These are phyloP conservation scores for Labroides dimidiatus DNA, from an alignment of 2,797 vertebrate species.

Conservation along the genomic window DNA sequence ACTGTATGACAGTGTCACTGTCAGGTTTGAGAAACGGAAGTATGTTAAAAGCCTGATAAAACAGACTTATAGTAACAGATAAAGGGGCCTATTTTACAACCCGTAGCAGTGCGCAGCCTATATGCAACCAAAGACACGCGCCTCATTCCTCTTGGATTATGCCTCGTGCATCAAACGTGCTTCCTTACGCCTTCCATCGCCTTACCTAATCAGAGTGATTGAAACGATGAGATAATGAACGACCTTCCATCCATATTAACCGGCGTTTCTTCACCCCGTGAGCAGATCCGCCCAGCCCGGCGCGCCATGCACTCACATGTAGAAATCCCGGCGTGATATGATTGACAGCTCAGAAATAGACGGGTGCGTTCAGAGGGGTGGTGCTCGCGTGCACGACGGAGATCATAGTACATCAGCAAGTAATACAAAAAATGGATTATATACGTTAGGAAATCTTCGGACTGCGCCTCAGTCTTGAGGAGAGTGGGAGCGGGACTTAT, in stretches of 20 bases:
- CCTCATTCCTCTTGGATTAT: constrained; percentile 28
- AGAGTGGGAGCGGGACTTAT: constrained; percentile 64
- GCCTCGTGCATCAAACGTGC: constrained; percentile 37
- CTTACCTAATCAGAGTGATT: constrained; percentile 73
- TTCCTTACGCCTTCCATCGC: constrained; percentile 7
- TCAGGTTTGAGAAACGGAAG: constrained; percentile 28
- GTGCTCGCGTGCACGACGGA: constrained; percentile 58
- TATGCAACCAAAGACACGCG: constrained; percentile 30
- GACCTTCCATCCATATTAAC: constrained; percentile 78
- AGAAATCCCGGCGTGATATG: constrained; percentile 77
- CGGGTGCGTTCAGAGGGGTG: constrained; percentile 62
- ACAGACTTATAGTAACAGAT: constrained; percentile 49
- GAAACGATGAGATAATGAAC: constrained; percentile 58
- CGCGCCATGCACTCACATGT: constrained; percentile 80
- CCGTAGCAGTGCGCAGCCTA: constrained; percentile 39
- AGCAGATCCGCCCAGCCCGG: constrained; percentile 81
- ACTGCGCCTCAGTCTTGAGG: constrained; percentile 53
- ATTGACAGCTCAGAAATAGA: constrained; percentile 77
- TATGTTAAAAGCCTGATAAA: constrained; percentile 41
- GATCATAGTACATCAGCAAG: constrained; percentile 44
- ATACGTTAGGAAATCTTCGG: constrained; percentile 25
- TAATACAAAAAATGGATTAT: constrained; percentile 10
- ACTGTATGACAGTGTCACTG: constrained; percentile 65
- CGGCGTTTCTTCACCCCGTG: constrained; percentile 73
- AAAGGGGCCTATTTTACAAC: constrained; percentile 66